Conservation (phyloP, 2,113 vertebrate species). For the Chloroceryle aenea region DNA sequence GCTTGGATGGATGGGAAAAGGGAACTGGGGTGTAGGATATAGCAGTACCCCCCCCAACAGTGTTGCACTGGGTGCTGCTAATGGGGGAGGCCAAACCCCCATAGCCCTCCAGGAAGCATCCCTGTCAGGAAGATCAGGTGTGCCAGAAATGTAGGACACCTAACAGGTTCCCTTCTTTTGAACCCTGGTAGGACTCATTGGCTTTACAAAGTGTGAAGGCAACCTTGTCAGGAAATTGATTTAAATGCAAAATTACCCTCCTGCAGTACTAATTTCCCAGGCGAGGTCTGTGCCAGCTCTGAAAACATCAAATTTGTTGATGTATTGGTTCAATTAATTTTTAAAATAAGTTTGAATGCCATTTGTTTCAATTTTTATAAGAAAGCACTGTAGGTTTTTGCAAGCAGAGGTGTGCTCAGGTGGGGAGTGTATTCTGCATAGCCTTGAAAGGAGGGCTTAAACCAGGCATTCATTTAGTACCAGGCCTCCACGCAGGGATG, state of each 20-base stretch:
- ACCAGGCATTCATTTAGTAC: background rate
- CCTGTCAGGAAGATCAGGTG: background rate
- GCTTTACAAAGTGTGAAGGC: background rate
- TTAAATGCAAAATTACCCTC: constrained; percentile 58
- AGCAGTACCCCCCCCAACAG: background rate
- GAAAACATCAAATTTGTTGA: constrained; percentile 55
- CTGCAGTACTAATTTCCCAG: constrained; percentile 49
- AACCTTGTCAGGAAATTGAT: background rate
- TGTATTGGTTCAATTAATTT: constrained; percentile 65
- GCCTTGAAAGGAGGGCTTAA: background rate
- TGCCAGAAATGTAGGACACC: background rate
- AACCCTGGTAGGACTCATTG: background rate
- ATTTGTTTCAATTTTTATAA: constrained; percentile 19
- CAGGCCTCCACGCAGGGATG: background rate
- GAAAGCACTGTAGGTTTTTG: background rate
- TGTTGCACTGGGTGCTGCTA: background rate
- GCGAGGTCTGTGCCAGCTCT: background rate
- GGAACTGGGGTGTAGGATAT: accelerated
- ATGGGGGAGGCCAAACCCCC: background rate
- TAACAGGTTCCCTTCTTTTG: background rate
- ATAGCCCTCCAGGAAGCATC: background rate
- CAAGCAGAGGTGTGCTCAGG: background rate
- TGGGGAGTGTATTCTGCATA: background rate
- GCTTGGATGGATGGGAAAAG: background rate
- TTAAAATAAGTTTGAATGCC: constrained; percentile 36